Conservation (phyloP, 2,113 vertebrate species). For the Notarius quadriscutis region DNA sequence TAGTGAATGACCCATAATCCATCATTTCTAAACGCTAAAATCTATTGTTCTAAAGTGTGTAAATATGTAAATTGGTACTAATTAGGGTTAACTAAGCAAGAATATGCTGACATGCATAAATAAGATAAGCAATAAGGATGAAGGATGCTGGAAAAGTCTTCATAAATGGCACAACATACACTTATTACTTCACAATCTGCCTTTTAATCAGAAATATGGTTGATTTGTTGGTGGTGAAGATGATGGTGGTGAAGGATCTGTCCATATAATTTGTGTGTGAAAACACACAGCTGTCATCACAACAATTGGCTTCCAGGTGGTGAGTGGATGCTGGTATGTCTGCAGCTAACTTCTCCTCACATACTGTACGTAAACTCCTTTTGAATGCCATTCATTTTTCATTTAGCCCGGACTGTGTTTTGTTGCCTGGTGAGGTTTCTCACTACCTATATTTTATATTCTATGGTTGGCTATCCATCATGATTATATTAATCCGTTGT, state of each 20-base stretch:
- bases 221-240: neutral
- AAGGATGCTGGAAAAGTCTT: neutral
- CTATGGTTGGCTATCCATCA: neutral
- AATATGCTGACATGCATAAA: neutral
- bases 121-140: neutral
- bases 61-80: conserved; percentile 3
- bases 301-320: neutral
- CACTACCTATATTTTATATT: neutral
- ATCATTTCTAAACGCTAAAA: conserved; percentile 33
- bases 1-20: conserved; percentile 23
- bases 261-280: neutral
- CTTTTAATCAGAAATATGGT: neutral
- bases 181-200: neutral
- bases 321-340: conserved; percentile 1
- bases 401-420: neutral
- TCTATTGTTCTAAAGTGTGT: neutral
- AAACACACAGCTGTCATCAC: neutral
- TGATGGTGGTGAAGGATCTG: neutral
- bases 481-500: neutral
- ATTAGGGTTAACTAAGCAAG: neutral
- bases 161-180: neutral
- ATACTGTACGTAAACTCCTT: neutral
- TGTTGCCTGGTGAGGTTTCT: neutral
- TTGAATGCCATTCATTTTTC: neutral
- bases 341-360: neutral